These are phyloP conservation scores for Acropora tenuis DNA, from an alignment of 64 coral and sea anemone species.

Conservation along the genomic window DNA sequence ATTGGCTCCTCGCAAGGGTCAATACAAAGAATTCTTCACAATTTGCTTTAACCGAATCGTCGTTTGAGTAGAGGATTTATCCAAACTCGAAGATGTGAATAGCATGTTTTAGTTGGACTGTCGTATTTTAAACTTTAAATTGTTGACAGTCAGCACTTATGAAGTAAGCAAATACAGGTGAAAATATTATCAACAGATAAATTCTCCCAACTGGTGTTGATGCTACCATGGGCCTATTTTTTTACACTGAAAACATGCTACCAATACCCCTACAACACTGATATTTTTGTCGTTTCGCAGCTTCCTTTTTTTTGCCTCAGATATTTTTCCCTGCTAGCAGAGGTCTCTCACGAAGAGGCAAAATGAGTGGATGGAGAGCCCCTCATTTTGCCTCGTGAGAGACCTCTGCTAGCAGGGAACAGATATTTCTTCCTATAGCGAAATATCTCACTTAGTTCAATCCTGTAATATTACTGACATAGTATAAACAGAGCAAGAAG, in stretches of 20 bases:
- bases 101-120: not conserved
- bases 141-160: not conserved
- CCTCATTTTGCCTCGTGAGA: too few relatives aligned
- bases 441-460: not conserved
- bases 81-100: not conserved
- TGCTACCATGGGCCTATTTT: not conserved
- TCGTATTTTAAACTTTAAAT: too few relatives aligned
- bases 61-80: not conserved
- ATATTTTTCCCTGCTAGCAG: too few relatives aligned
- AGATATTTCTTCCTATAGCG: not conserved
- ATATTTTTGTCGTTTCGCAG: too few relatives aligned
- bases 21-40: not conserved
- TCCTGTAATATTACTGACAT: not conserved
- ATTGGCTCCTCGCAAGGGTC: constrained; percentile 1
- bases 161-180: not conserved
- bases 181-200: not conserved
- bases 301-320: too few relatives aligned
- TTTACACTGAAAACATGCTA: not conserved
- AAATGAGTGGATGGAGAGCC: too few relatives aligned
- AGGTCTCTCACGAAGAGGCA: too few relatives aligned
- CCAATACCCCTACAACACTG: too few relatives aligned
- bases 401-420: too few relatives aligned
- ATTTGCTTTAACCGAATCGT: not conserved
- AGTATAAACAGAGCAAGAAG: not conserved
- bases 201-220: not conserved